Percentiles rank a stretch among this genome's conserved stretches.
Evolutionary conservation across 1,140 invertebrate species (phyloP).

Genomic region (Drosophila sechellia): DNA sequence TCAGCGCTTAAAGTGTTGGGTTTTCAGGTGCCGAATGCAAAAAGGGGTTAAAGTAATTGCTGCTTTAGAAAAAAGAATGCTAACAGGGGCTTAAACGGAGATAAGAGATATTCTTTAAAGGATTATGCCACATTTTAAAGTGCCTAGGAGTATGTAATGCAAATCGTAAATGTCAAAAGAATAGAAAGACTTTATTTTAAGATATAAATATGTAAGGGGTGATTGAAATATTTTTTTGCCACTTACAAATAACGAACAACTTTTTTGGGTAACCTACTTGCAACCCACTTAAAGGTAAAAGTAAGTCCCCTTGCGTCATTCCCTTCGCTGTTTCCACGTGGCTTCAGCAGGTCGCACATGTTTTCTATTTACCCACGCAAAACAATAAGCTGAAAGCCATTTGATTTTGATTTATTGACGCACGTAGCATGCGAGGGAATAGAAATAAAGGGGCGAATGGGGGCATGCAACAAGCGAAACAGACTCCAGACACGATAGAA

Average conservation of each 20-base stretch:
- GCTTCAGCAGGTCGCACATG: slow-evolving; percentile 26
- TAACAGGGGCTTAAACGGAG: no score
- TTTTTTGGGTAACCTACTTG: neutral
- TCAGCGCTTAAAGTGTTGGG: slow-evolving; percentile 26
- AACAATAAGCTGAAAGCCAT: slow-evolving; percentile 80
- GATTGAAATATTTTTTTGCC: no score
- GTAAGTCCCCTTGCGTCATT: neutral
- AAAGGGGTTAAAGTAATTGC: neutral
- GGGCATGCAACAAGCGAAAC: slow-evolving; percentile 72
- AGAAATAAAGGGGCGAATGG: neutral
- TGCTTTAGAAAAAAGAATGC: neutral
- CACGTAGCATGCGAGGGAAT: slow-evolving; percentile 46
- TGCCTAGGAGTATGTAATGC: neutral
- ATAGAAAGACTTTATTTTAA: no score
- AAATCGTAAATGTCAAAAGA: no score
- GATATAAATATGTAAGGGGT: no score
- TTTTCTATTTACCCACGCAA: slow-evolving; percentile 57
- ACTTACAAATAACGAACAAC: no score
- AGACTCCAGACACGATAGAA: slow-evolving; percentile 59
- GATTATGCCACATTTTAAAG: no score
- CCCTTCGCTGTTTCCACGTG: slow-evolving; percentile 10
- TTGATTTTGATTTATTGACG: slow-evolving; percentile 79
- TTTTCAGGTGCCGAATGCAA: slow-evolving; percentile 13
- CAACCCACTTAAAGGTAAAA: slow-evolving; percentile 5
- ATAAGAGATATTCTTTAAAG: neutral